Evolutionary conservation across 2,797 vertebrate genomes (phyloP), one percentile per base, ranked within the genome.

Genomic region (Podargus strigoides): DNA sequence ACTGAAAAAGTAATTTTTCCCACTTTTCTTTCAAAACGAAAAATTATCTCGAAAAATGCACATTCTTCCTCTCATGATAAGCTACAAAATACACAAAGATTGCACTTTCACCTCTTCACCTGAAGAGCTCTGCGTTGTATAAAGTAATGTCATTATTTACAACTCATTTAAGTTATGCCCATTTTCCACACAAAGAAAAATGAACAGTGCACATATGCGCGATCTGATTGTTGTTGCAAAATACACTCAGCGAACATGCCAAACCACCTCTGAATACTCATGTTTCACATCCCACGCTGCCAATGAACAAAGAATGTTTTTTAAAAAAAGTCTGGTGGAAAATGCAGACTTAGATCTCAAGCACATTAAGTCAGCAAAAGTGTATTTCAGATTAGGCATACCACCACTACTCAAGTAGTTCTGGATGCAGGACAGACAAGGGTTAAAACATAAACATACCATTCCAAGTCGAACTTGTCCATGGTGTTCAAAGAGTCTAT

Each of bases 381-480:
- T 3, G 13, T 37, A 24, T 21, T 74, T 86, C 28, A 39, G 30
- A 46, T 26, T 4, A 3, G 3, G 74, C 28, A 56, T 3, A 62
- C 3, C 27, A 68, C 18, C 23, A 55, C 20, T 21, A 7, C 16
- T 15, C 32, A 62, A 56, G 15, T 0, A 47, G 30, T 47, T 92
- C 5, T 55, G 41, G 36, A 41, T 28, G 12, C 22, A n/a, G 34
- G 27, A 53, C 12, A 72, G 28, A 22, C 42, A 75, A 81, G 3
- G 1, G 15, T 62, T 67, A 59, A 75, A 68, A 80, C 3, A 44
- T 18, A 37, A 83, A 97, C 98, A 96, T 98, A 99, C 99, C 99
- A 99, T 99, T 91, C 99, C 99, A 86, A 99, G 98, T 47, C 98
- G 98, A 85, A 99, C 99, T 97, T 99, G 99, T 90, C 99, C 99